These are phyloP conservation scores for Phthorimaea operculella DNA, from an alignment of 1,140 invertebrate species.

Conservation along the genomic window DNA sequence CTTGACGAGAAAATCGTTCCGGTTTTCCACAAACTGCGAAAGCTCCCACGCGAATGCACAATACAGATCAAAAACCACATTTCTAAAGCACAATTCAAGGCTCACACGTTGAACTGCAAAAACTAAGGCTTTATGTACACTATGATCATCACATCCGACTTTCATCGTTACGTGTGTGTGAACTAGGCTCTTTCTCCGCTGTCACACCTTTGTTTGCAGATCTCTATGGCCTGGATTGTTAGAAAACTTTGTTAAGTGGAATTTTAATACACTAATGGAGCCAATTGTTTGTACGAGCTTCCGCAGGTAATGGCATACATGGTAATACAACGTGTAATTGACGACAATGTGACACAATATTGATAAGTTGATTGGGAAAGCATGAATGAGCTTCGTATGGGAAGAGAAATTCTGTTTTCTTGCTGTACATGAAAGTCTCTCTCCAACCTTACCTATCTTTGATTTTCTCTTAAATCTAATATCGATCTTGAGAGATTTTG, in stretches of 20 bases:
- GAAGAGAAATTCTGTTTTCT: too few relatives aligned
- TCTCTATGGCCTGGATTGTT: neutral
- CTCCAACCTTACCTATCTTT: too few relatives aligned
- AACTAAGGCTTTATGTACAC: slow-evolving; percentile 25
- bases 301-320: too few relatives aligned
- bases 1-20: neutral
- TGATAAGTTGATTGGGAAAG: too few relatives aligned
- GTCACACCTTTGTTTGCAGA: slow-evolving; percentile 43
- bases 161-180: slow-evolving; percentile 33
- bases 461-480: too few relatives aligned
- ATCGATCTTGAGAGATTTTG: too few relatives aligned
- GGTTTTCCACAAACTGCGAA: neutral
- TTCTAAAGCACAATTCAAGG: neutral
- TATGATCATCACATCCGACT: slow-evolving; percentile 61
- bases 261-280: neutral
- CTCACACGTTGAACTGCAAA: neutral
- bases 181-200: neutral
- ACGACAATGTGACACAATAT: too few relatives aligned
- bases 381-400: too few relatives aligned
- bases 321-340: too few relatives aligned
- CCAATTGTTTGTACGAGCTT: too few relatives aligned
- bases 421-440: too few relatives aligned
- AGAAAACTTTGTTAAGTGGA: neutral
- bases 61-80: neutral
- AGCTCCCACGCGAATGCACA: neutral